phyloP scores from a whole-genome alignment of 2,888 invertebrate species.

The Alcis repandata region DNA sequence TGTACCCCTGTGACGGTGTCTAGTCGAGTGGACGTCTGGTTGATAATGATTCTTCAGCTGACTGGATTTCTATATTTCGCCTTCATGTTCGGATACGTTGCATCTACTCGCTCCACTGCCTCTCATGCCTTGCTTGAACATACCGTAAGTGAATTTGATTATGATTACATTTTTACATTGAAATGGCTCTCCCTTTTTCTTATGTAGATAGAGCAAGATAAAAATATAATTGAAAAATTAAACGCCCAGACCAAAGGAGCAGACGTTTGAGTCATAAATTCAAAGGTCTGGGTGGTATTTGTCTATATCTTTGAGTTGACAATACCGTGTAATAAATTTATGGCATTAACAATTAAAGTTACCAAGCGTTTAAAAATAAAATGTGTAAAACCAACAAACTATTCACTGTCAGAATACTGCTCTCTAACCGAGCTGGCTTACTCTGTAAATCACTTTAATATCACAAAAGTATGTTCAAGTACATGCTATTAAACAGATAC shows the following conservation, averaged over 20 bases:
- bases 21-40: slow-evolving; percentile 61
- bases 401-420: neutral
- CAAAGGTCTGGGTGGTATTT: no score
- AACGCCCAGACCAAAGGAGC: no score
- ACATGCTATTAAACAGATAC: slow-evolving; percentile 33
- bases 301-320: no score
- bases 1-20: slow-evolving; percentile 65
- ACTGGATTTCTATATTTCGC: slow-evolving; percentile 74
- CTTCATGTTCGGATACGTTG: slow-evolving; percentile 80
- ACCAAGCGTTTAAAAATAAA: no score
- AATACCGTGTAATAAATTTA: no score
- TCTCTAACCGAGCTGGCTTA: slow-evolving; percentile 2
- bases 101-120: slow-evolving; percentile 70
- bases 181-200: no score
- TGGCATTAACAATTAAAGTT: no score
- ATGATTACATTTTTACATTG: neutral
- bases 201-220: no score
- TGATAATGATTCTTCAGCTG: slow-evolving; percentile 66
- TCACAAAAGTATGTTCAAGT: slow-evolving; percentile 16
- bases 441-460: slow-evolving; percentile 27
- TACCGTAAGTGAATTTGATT: slow-evolving; percentile 60
- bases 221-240: no score
- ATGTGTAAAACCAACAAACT: no score
- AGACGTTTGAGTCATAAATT: no score
- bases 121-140: slow-evolving; percentile 74